These are phyloP conservation scores for Muntiacus reevesi DNA, from an alignment of 2,113 vertebrate species.

Conservation along the genomic window DNA sequence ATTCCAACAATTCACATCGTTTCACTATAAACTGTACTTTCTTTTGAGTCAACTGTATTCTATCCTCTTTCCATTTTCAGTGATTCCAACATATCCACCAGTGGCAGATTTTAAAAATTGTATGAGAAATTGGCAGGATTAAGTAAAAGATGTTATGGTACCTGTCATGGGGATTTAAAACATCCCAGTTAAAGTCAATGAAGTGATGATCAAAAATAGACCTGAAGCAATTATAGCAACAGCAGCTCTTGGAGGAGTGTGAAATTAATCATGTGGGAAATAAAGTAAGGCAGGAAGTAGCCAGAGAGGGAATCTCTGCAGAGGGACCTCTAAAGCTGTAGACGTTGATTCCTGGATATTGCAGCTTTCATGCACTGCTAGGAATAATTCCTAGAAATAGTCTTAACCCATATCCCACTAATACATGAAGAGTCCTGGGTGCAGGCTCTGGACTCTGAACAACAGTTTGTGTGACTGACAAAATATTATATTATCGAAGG, in stretches of 20 bases:
- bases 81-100: constrained; percentile 26
- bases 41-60: neutral
- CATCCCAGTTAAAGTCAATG: constrained; percentile 53
- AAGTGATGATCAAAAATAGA: constrained; percentile 63
- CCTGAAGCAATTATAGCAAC: constrained; percentile 56
- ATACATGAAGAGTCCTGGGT: neutral
- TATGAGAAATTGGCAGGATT: constrained; percentile 51
- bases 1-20: neutral
- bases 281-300: constrained; percentile 60
- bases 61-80: constrained; percentile 34
- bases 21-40: neutral
- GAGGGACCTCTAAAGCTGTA: neutral
- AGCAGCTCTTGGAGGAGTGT: constrained; percentile 20
- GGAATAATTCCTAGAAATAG: constrained; percentile 16
- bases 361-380: neutral
- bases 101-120: neutral
- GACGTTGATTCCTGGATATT: constrained; percentile 19
- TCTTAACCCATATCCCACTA: neutral
- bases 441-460: neutral
- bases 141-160: constrained; percentile 62
- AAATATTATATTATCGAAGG: constrained; percentile 12
- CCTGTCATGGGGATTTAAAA: constrained; percentile 45
- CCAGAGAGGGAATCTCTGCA: constrained; percentile 53
- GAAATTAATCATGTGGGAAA: constrained; percentile 81
- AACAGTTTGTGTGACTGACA: neutral